These are phyloP conservation scores for Limonius californicus DNA, from an alignment of 1,140 invertebrate genomes.

Conservation along the genomic window DNA sequence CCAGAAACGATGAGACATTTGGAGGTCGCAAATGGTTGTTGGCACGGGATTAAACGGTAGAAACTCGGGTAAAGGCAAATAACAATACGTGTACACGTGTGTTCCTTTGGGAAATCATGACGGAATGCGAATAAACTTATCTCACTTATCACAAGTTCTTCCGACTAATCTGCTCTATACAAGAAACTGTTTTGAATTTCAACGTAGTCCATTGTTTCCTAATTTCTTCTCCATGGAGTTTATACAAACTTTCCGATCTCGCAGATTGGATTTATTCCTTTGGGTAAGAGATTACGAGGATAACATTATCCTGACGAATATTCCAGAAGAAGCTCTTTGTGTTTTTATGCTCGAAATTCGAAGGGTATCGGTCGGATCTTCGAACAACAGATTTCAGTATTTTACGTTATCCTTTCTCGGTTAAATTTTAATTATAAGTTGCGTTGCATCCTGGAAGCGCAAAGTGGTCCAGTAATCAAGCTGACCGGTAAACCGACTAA, in stretches of 20 bases:
- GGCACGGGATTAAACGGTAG: constrained; percentile 16
- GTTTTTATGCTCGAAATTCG: neutral
- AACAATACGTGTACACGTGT: constrained; percentile 34
- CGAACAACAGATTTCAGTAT: no score
- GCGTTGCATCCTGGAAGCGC: neutral
- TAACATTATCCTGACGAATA: constrained; percentile 22
- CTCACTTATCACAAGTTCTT: constrained; percentile 37
- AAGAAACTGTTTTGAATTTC: constrained; percentile 33
- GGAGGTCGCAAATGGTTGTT: constrained; percentile 9
- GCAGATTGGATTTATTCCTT: constrained; percentile 27
- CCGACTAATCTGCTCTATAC: constrained; percentile 30
- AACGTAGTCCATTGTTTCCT: constrained; percentile 31
- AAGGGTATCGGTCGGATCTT: no score
- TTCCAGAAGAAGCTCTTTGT: neutral
- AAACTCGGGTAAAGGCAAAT: constrained; percentile 22
- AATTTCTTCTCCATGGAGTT: constrained; percentile 27
- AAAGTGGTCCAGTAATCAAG: neutral
- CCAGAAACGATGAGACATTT: neutral
- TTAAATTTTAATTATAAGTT: neutral
- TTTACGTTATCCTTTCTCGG: neutral
- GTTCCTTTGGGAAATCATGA: constrained; percentile 35
- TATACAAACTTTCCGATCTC: constrained; percentile 26
- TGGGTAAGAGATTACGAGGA: constrained; percentile 25
- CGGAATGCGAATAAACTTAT: constrained; percentile 32
- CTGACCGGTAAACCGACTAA: neutral